phyloP scores from a whole-genome alignment of 2,888 invertebrate species.

The Pristionchus entomophagus region DNA sequence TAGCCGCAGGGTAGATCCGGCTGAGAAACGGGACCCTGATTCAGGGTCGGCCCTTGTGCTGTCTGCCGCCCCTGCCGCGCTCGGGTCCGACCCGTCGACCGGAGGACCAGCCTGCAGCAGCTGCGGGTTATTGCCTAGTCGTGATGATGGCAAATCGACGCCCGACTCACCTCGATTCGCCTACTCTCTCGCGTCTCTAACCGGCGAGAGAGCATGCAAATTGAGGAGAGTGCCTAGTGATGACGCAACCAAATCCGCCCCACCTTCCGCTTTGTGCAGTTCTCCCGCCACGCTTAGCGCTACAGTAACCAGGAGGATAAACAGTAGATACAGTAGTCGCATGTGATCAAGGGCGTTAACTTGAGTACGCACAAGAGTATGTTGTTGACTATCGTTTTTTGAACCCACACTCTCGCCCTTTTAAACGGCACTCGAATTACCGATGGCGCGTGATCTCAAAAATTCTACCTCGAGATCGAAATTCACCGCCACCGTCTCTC shows the following conservation, averaged over 20 bases:
- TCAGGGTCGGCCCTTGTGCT: background rate
- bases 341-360: background rate
- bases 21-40: background rate
- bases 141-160: no score
- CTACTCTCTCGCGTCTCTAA: no score
- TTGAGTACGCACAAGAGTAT: no score
- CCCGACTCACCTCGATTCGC: no score
- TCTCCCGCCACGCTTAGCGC: background rate
- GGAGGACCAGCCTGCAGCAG: background rate
- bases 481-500: no score
- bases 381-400: background rate
- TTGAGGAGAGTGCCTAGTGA: no score
- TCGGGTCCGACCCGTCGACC: background rate
- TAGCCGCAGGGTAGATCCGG: no score
- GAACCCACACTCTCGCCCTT: background rate
- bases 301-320: background rate
- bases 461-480: background rate
- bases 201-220: no score
- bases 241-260: background rate
- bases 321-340: background rate
- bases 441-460: slow-evolving; percentile 6
- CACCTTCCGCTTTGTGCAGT: slow-evolving; percentile 31
- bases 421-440: slow-evolving; percentile 13
- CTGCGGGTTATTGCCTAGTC: no score
- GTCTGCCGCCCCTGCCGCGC: background rate